A percentile compares a stretch with the other conserved stretches of the same genome.
phyloP scores from a whole-genome alignment of 2,888 invertebrate species.

The Conchocele bisecta region DNA sequence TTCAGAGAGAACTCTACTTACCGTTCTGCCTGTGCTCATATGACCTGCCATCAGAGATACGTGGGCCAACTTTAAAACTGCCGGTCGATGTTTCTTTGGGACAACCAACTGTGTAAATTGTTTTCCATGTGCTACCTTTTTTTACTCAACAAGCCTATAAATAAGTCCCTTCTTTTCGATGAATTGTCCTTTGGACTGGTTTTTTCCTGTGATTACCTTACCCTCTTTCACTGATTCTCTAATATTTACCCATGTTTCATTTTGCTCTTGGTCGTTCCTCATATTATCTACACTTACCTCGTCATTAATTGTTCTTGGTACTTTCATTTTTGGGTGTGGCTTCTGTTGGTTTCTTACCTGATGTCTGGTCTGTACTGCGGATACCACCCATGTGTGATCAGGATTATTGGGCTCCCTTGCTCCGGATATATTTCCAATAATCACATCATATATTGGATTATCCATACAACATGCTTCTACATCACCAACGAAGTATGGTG shows the following conservation, averaged over 20 bases:
- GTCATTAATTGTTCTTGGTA: too few relatives aligned
- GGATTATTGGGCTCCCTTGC: conserved; percentile 21
- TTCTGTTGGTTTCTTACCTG: too few relatives aligned
- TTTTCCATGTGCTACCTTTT: conserved; percentile 6
- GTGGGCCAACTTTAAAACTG: conserved; percentile 47
- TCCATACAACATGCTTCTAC: too few relatives aligned
- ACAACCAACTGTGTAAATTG: conserved; percentile 24
- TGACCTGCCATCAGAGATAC: conserved; percentile 36
- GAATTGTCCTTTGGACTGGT: neutral
- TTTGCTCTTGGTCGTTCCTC: too few relatives aligned
- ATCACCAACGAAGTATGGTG: too few relatives aligned
- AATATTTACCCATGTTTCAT: conserved; percentile 2
- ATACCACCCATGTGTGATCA: conserved; percentile 24
- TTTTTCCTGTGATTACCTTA: neutral
- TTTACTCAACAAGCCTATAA: conserved; percentile 18
- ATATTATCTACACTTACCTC: too few relatives aligned
- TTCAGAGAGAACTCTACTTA: too few relatives aligned
- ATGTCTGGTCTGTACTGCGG: conserved; percentile 25
- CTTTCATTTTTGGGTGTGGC: too few relatives aligned
- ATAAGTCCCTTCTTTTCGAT: conserved; percentile 11
- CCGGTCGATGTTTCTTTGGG: too few relatives aligned
- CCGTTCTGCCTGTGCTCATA: too few relatives aligned
- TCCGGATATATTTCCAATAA: conserved; percentile 27
- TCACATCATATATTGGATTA: too few relatives aligned
- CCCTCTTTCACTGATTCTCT: too few relatives aligned